phyloP scores from a whole-genome alignment of 2,797 vertebrate species.

The Neostethus bicornis region DNA sequence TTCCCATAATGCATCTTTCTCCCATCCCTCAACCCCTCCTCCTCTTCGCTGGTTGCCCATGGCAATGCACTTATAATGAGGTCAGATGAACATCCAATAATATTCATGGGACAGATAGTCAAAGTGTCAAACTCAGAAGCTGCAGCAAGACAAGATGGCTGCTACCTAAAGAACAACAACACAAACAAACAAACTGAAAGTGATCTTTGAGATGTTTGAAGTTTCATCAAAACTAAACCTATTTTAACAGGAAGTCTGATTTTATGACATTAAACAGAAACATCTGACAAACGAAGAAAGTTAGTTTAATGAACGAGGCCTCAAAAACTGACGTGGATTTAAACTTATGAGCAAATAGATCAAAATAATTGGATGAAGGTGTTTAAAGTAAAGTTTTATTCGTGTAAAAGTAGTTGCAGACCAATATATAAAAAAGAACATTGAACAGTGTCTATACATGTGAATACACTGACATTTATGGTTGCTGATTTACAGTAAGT shows the following conservation, averaged over 20 bases:
- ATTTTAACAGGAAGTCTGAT: background rate
- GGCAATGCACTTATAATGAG: slow-evolving; percentile 78
- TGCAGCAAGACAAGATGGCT: slow-evolving; percentile 62
- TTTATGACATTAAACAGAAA: background rate
- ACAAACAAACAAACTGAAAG: slow-evolving; percentile 6
- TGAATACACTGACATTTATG: no score
- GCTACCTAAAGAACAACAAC: slow-evolving; percentile 6
- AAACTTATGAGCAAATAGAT: no score
- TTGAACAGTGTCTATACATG: no score
- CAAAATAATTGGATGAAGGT: no score
- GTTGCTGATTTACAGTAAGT: no score
- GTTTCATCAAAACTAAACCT: background rate
- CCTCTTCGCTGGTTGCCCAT: slow-evolving; percentile 58
- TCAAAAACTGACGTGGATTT: no score
- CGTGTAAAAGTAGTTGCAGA: no score
- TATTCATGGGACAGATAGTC: slow-evolving; percentile 64
- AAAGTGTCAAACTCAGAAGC: slow-evolving; percentile 47
- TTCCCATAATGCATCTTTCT: slow-evolving; percentile 74
- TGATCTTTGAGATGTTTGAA: background rate
- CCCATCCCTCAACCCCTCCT: slow-evolving; percentile 4
- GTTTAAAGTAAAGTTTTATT: no score
- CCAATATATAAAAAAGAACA: no score
- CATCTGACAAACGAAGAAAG: background rate
- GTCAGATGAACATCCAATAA: slow-evolving; percentile 80
- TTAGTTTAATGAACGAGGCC: background rate